Base-by-base conservation (phyloP, 2,797 vertebrate species). In the Dermochelys coriacea region DNA sequence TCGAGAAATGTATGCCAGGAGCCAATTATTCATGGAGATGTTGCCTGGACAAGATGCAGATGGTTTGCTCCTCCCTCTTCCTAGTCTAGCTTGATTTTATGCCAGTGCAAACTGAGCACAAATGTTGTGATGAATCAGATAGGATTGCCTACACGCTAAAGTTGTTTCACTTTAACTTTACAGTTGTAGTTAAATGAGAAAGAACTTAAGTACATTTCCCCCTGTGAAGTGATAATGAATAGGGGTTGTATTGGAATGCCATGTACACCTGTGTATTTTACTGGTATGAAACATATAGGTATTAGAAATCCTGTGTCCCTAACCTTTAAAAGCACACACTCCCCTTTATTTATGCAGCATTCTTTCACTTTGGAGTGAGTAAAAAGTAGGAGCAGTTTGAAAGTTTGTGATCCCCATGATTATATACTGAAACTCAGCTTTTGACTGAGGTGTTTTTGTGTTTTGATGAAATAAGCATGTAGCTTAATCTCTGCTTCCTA, bases 141-240 rank as follows among this genome's bases (percentile, higher is more conserved):
- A 84, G 64, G 25, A 71, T 83, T 54, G 37, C 89, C 80, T 94
- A 0, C 18, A 27, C 31, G 25, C 12, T 41, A 11, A 71, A 71
- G 64, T 23, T 68, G 4, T 37, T 71, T 21, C 3, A n/a, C 64
- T 71, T 71, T 71, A 71, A 71, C n/a, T 71, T 25, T 21, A 68
- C n/a, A 41, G 64, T 23, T 84, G 3, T 82, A 92, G 86, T 94
- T 89, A 47, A 23, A 50, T 47, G 88, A 18, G n/a, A 91, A 21
- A 91, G 91, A 92, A 74, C 29, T 90, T 82, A 93, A 86, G 27
- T 84, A 68, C 89, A 88, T 82, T 88, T 95, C 34, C 34, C 45
- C 84, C 45, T 85, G 34, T 29, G 12, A 47, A 31, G 27, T 87
- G 51, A 84, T 88, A 88, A 74, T 80, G 45, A 82, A 61, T 71